These are phyloP conservation scores for Dasyornis broadbenti DNA, from an alignment of 2,113 vertebrate species.

Conservation along the genomic window DNA sequence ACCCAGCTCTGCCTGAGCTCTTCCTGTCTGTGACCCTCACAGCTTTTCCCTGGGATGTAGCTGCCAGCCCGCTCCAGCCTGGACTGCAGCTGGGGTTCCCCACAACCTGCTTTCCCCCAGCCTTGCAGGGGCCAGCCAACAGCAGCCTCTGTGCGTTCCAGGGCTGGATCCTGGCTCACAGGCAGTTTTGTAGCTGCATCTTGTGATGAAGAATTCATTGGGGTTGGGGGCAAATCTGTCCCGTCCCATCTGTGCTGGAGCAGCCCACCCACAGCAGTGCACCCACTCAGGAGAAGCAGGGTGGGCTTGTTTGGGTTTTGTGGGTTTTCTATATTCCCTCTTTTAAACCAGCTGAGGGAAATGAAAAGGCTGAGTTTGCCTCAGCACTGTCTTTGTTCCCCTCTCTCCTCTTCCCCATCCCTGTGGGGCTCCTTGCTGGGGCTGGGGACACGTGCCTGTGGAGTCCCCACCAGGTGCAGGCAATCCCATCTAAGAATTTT, in stretches of 20 bases:
- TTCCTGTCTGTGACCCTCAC: accelerated
- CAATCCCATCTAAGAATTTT: neutral
- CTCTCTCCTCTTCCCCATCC: neutral
- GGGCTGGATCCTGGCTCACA: neutral
- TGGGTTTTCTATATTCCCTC: neutral
- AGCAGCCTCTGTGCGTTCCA: accelerated
- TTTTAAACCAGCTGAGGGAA: neutral
- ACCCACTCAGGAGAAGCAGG: neutral
- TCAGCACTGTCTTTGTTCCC: neutral
- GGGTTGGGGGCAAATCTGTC: neutral
- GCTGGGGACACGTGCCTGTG: neutral
- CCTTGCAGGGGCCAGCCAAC: no score
- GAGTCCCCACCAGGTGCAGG: neutral
- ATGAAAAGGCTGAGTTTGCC: neutral
- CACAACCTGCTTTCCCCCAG: neutral
- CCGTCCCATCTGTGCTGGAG: neutral
- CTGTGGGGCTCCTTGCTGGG: neutral
- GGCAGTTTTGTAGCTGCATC: neutral
- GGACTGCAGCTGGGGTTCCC: neutral
- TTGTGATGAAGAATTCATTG: neutral
- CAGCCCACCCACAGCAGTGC: neutral
- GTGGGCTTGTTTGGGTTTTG: neutral
- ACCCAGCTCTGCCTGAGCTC: neutral
- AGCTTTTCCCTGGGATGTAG: neutral
- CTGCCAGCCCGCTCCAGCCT: neutral